Percentiles rank a stretch among this genome's conserved stretches.
Evolutionary conservation across 2,888 invertebrate genomes (phyloP).

Genomic region (Argyresthia albistria): DNA sequence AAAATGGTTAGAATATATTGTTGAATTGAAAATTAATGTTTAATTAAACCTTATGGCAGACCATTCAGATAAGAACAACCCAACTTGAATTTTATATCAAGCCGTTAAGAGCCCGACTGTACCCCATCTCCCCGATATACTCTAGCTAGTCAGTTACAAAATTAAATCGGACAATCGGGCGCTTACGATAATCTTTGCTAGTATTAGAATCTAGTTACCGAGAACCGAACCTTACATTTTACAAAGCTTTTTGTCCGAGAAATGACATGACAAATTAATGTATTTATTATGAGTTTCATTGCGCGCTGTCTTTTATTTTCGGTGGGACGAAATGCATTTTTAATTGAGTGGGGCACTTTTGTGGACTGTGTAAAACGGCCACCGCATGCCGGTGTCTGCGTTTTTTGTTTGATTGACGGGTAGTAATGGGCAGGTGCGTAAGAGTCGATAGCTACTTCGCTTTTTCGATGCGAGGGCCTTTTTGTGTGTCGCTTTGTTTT

Average conservation of each 20-base stretch:
- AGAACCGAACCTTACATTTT: slow-evolving; percentile 42
- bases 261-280: slow-evolving; percentile 73
- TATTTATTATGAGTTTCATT: slow-evolving; percentile 68
- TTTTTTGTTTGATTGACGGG: slow-evolving; percentile 71
- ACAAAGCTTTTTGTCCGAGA: slow-evolving; percentile 45
- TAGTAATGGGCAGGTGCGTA: slow-evolving; percentile 70
- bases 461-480: slow-evolving; percentile 49
- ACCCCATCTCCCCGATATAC: slow-evolving; percentile 13
- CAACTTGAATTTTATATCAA: not conserved
- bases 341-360: slow-evolving; percentile 71
- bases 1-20: too few species aligned
- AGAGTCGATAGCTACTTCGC: slow-evolving; percentile 62
- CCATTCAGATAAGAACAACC: too few species aligned
- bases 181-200: slow-evolving; percentile 50
- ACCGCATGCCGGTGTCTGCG: slow-evolving; percentile 56
- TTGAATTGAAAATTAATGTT: too few species aligned
- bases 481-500: slow-evolving; percentile 47
- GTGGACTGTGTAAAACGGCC: slow-evolving; percentile 68
- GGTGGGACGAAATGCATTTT: slow-evolving; percentile 69
- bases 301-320: slow-evolving; percentile 51
- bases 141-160: slow-evolving; percentile 48
- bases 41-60: too few species aligned
- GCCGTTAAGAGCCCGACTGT: not conserved
- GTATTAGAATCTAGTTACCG: slow-evolving; percentile 53
- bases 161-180: slow-evolving; percentile 54